phyloP scores from a whole-genome alignment of 2,113 vertebrate genomes.

The Sitta europaea region DNA sequence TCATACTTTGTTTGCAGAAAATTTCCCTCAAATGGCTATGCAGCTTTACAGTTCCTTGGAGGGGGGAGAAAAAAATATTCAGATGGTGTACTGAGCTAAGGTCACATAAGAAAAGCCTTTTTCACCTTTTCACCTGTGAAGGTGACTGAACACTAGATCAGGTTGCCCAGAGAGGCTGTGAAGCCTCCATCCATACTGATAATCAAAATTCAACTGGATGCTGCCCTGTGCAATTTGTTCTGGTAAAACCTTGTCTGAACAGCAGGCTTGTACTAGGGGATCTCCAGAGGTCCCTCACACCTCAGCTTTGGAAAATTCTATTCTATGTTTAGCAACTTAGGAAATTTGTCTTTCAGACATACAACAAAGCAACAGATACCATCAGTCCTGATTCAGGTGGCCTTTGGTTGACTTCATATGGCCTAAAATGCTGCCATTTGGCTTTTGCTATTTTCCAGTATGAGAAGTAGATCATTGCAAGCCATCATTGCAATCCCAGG shows the following conservation, averaged over 20 bases:
- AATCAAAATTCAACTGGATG: not conserved
- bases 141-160: not conserved
- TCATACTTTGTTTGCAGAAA: not conserved
- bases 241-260: not conserved
- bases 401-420: not conserved
- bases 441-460: not conserved
- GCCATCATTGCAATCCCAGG: not conserved
- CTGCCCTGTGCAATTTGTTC: not conserved
- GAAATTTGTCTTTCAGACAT: not conserved
- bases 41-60: not conserved
- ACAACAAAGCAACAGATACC: not conserved
- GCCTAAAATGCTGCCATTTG: not conserved
- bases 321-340: not conserved
- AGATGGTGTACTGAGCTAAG: not conserved
- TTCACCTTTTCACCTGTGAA: not conserved
- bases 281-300: not conserved
- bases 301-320: not conserved
- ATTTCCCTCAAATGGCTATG: not conserved
- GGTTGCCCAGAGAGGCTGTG: not conserved
- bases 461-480: not conserved
- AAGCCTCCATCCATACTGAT: not conserved
- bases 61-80: not conserved
- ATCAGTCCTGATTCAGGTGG: not conserved
- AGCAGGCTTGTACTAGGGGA: not conserved
- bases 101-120: not conserved